Conservation (phyloP, 2,888 invertebrate species). For the Drosophila cognata region DNA sequence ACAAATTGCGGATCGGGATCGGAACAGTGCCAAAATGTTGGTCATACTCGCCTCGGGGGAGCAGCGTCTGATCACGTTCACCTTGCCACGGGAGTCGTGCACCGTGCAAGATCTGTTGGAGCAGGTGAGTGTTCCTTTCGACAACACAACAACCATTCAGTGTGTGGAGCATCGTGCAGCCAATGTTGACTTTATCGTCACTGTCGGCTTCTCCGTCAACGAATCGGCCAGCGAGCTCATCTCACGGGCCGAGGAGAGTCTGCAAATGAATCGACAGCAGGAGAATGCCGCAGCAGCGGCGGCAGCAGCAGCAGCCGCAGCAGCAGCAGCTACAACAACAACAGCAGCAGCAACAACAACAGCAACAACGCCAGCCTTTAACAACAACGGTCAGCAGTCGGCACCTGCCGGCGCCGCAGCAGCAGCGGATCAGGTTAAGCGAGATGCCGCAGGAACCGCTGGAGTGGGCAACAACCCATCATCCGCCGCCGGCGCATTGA, state of each 20-base stretch:
- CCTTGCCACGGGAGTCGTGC: constrained; percentile 92
- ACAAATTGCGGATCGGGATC: constrained; percentile 81
- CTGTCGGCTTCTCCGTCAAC: constrained; percentile 87
- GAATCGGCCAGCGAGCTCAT: constrained; percentile 84
- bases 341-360: constrained; percentile 25
- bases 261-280: constrained; percentile 83
- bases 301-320: constrained; percentile 38
- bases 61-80: constrained; percentile 93
- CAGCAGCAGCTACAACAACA: constrained; percentile 22
- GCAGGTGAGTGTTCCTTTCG: constrained; percentile 90
- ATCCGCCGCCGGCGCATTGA: constrained; percentile 69
- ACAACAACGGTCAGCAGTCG: constrained; percentile 25
- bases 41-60: constrained; percentile 91
- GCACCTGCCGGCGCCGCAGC: constrained; percentile 36
- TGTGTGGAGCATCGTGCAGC: constrained; percentile 90
- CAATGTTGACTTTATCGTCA: constrained; percentile 92
- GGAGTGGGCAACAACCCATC: constrained; percentile 16
- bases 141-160: constrained; percentile 90
- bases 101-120: constrained; percentile 93
- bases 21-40: constrained; percentile 91
- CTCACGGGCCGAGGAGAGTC: constrained; percentile 84
- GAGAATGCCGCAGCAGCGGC: constrained; percentile 65
- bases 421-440: constrained; percentile 48
- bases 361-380: constrained; percentile 31
- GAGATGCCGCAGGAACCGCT: constrained; percentile 29